These are phyloP conservation scores for Battus philenor DNA, from an alignment of 1,140 invertebrate genomes.

Conservation along the genomic window DNA sequence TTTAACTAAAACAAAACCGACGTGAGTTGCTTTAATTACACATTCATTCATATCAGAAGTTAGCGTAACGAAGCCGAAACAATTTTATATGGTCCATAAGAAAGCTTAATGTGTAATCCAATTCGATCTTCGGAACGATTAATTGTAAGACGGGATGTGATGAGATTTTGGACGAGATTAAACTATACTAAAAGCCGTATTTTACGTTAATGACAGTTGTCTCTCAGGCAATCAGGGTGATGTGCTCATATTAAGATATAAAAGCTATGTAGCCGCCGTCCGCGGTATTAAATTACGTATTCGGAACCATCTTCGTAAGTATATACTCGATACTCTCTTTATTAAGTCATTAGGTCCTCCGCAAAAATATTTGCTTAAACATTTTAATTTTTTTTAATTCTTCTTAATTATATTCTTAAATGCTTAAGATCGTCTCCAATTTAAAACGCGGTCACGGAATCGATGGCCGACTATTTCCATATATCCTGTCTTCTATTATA, in stretches of 20 bases:
- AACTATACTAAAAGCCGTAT: slow-evolving; percentile 38
- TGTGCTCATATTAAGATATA: slow-evolving; percentile 33
- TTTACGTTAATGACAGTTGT: slow-evolving; percentile 40
- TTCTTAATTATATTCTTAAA: too few species aligned
- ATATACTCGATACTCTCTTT: slow-evolving; percentile 22
- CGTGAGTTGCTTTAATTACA: slow-evolving; percentile 44
- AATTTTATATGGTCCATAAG: slow-evolving; percentile 44
- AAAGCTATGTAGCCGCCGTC: slow-evolving; percentile 27
- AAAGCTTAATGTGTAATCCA: slow-evolving; percentile 45
- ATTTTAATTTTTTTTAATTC: too few species aligned
- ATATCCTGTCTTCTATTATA: too few species aligned
- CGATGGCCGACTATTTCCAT: too few species aligned
- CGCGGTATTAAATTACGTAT: slow-evolving; percentile 31
- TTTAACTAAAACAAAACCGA: slow-evolving; percentile 14
- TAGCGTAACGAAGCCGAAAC: slow-evolving; percentile 42
- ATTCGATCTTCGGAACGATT: slow-evolving; percentile 44
- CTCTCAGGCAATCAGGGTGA: slow-evolving; percentile 33
- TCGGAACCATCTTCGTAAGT: slow-evolving; percentile 25
- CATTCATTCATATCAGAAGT: slow-evolving; percentile 33
- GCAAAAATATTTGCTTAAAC: slow-evolving; percentile 26
- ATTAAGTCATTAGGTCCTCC: slow-evolving; percentile 31
- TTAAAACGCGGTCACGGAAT: too few species aligned
- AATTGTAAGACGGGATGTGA: slow-evolving; percentile 33
- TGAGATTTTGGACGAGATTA: slow-evolving; percentile 37
- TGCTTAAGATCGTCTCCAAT: too few species aligned